Base-by-base conservation (phyloP, 2,888 invertebrate genomes). In the Hanleya hanleyi region DNA sequence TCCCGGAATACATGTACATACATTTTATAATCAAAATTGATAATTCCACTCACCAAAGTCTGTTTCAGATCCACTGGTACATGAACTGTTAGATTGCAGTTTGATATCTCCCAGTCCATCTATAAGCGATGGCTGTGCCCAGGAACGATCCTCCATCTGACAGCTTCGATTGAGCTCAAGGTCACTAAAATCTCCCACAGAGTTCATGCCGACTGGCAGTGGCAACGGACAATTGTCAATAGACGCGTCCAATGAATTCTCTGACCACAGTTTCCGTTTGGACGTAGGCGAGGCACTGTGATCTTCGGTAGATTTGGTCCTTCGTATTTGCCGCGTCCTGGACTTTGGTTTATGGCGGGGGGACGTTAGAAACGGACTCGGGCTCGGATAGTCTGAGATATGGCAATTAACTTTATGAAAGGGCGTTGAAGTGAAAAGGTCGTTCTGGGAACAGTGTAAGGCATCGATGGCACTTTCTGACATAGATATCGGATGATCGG, bases 401-500 rank as follows among this genome's bases (percentile, higher is more conserved):
- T 2, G 18, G 1, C 12, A 12, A 29, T 9, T 57, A 15, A 15
- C 26, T 22, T 26, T 57, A 26, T 73, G 69, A 26, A 78, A 79
- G 49, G 76, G 67, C 50, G 81, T 75, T 61, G 79, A 65, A 70
- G 71, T 57, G 64, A 73, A 66, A 36, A 72, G 49, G 47, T 41
- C 37, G 32, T 51, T 64, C 9, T 41, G 38, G 73, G 72, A 69
- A 15, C 36, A 50, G 37, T 67, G 49, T 69, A 96, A 91, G 67
- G 94, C 94, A 90, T 97, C 94, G 77, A 97, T 91, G 32, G 96
- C 96, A 0, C 96, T 96, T 91, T 97, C 97, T 1, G 97, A 97
- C 80, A 95, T 96, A 4, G 96, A 96, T 91, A 96, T 95, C 82
- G 94, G 93, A 4, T 29, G 22, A 15, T 57, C 57, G 77, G 91